These are phyloP conservation scores for Tolypeutes matacus DNA, from an alignment of 2,797 vertebrate species.

Conservation along the genomic window DNA sequence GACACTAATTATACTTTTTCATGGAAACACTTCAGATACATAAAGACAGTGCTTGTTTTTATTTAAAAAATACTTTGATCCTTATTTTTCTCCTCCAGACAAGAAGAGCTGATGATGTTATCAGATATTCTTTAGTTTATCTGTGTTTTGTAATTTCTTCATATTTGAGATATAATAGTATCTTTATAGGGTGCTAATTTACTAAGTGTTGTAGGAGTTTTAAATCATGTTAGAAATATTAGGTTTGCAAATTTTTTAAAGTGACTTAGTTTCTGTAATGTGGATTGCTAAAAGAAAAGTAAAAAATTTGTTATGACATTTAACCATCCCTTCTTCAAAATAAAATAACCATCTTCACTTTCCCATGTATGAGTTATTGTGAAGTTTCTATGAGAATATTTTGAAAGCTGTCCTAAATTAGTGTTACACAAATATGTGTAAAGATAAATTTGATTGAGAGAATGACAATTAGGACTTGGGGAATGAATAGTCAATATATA, in stretches of 20 bases:
- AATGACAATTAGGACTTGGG: neutral
- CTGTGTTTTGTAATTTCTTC: neutral
- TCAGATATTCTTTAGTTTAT: neutral
- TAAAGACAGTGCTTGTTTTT: neutral
- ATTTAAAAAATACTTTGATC: neutral
- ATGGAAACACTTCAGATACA: neutral
- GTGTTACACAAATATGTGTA: neutral
- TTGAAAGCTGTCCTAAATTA: neutral
- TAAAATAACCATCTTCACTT: neutral
- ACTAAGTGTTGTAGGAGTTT: neutral
- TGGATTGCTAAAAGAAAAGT: neutral
- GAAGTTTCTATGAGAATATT: neutral
- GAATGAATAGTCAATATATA: neutral
- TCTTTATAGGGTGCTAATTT: neutral
- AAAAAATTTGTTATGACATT: neutral
- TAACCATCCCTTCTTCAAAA: neutral
- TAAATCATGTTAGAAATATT: neutral
- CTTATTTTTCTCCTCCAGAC: neutral
- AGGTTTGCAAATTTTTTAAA: neutral
- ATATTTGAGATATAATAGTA: neutral
- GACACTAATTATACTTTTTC: neutral
- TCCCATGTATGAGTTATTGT: neutral
- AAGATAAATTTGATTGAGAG: neutral
- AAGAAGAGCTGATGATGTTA: neutral
- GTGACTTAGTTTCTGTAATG: neutral